A percentile compares a stretch with the other conserved stretches of the same genome.
These are phyloP conservation scores for Drosophila orosa DNA, from an alignment of 1,140 invertebrate species.

Conservation along the genomic window DNA sequence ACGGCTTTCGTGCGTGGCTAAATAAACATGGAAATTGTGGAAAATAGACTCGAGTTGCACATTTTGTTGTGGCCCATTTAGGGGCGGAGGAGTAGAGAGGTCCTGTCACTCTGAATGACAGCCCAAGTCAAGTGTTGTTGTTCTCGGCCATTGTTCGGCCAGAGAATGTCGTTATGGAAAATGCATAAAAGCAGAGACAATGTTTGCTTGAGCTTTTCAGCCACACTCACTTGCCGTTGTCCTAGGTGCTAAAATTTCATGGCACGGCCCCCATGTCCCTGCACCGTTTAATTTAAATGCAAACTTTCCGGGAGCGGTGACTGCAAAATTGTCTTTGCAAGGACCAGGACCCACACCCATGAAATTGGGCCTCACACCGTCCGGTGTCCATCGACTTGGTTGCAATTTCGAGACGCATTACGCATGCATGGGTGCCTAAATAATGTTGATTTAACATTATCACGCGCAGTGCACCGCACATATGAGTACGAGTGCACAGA, in stretches of 20 bases:
- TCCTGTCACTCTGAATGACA: constrained; percentile 79
- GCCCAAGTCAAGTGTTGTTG: constrained; percentile 72
- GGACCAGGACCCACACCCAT: neutral
- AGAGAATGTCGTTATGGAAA: constrained; percentile 73
- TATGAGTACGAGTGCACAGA: neutral
- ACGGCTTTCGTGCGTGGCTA: constrained; percentile 60
- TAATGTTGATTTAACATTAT: constrained; percentile 84
- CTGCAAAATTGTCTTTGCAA: constrained; percentile 72
- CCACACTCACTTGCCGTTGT: constrained; percentile 9
- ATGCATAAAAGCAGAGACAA: constrained; percentile 76
- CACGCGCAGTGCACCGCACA: constrained; percentile 47
- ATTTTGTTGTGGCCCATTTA: constrained; percentile 69
- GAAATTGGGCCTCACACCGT: constrained; percentile 11
- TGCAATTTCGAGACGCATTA: constrained; percentile 81
- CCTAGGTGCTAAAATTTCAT: constrained; percentile 75
- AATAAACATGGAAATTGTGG: constrained; percentile 79
- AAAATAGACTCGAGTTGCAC: constrained; percentile 76
- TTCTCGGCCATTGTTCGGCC: constrained; percentile 57
- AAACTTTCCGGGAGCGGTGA: constrained; percentile 60
- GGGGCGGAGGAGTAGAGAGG: constrained; percentile 3
- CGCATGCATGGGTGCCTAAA: constrained; percentile 82
- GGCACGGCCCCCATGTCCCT: constrained; percentile 11
- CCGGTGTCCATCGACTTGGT: constrained; percentile 32
- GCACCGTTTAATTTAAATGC: constrained; percentile 77
- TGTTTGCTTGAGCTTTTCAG: constrained; percentile 45